Evolutionary conservation across 2,888 invertebrate species (phyloP).

Genomic region (Adelognathus sp.): DNA sequence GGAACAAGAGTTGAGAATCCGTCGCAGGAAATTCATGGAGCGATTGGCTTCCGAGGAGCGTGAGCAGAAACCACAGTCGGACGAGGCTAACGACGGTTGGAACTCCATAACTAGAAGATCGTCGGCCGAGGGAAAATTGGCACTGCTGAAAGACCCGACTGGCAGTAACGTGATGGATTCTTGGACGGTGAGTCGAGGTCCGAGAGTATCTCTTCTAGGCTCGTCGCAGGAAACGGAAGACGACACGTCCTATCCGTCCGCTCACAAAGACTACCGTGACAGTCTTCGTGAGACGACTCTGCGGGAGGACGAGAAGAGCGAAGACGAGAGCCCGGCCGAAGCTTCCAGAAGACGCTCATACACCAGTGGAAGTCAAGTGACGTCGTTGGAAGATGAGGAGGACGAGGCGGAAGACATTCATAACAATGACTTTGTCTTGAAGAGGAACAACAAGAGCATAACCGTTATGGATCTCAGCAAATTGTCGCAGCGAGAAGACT

Average conservation of each 20-base stretch:
- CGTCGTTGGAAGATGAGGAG: constrained; percentile 73
- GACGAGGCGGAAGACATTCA: constrained; percentile 60
- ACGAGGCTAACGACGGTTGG: constrained; percentile 68
- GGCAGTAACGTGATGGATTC: constrained; percentile 76
- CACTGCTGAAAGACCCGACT: constrained; percentile 73
- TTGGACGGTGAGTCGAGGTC: constrained; percentile 76
- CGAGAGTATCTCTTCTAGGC: constrained; percentile 68
- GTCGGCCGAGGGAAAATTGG: constrained; percentile 78
- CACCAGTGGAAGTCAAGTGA: constrained; percentile 69
- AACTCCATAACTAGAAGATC: constrained; percentile 73
- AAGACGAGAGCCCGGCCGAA: constrained; percentile 66
- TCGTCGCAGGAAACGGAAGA: constrained; percentile 76
- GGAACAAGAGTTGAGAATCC: constrained; percentile 74
- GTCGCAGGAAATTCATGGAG: constrained; percentile 70
- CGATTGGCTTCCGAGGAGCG: constrained; percentile 65
- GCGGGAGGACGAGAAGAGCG: constrained; percentile 47
- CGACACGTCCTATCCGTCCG: constrained; percentile 55
- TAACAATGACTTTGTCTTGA: constrained; percentile 71
- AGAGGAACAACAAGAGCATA: constrained; percentile 70
- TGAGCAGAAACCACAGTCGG: constrained; percentile 36
- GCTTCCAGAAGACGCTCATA: constrained; percentile 64
- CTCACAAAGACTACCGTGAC: constrained; percentile 23
- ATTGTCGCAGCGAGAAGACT: constrained; percentile 65
- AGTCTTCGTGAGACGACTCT: not conserved
- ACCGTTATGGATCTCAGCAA: constrained; percentile 76